phyloP scores from a whole-genome alignment of 1,140 invertebrate genomes.

The Zaprionus lachaisei region DNA sequence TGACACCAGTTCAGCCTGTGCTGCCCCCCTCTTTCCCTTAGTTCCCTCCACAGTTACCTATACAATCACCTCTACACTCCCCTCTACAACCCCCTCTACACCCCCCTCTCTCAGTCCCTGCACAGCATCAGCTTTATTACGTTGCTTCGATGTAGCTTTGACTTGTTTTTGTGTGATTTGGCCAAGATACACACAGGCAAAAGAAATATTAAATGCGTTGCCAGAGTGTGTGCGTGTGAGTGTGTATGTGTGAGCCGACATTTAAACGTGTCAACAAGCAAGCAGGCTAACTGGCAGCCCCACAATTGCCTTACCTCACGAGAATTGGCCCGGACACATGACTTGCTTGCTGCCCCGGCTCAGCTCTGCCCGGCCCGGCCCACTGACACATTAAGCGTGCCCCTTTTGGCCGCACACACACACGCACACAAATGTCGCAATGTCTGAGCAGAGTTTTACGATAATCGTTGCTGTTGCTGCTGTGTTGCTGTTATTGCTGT shows the following conservation, averaged over 20 bases:
- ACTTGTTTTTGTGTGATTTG: constrained; percentile 71
- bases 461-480: constrained; percentile 42
- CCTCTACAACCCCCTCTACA: background rate
- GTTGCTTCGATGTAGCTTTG: constrained; percentile 68
- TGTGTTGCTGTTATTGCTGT: constrained; percentile 43
- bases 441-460: constrained; percentile 13
- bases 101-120: background rate
- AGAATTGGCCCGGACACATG: constrained; percentile 48
- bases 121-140: constrained; percentile 65
- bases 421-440: constrained; percentile 50
- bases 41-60: too few species aligned
- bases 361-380: constrained; percentile 24
- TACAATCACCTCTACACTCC: too few species aligned
- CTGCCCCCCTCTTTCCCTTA: background rate
- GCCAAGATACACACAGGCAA: constrained; percentile 44
- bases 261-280: constrained; percentile 81
- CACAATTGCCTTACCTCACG: constrained; percentile 28
- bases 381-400: constrained; percentile 75
- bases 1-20: background rate
- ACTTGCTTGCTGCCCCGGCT: background rate
- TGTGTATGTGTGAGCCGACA: constrained; percentile 56
- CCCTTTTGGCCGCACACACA: constrained; percentile 59
- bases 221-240: constrained; percentile 23
- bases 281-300: constrained; percentile 62
- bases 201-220: constrained; percentile 12